These are phyloP conservation scores for Drosophila fungiperda DNA, from an alignment of 2,888 invertebrate genomes.

Conservation along the genomic window DNA sequence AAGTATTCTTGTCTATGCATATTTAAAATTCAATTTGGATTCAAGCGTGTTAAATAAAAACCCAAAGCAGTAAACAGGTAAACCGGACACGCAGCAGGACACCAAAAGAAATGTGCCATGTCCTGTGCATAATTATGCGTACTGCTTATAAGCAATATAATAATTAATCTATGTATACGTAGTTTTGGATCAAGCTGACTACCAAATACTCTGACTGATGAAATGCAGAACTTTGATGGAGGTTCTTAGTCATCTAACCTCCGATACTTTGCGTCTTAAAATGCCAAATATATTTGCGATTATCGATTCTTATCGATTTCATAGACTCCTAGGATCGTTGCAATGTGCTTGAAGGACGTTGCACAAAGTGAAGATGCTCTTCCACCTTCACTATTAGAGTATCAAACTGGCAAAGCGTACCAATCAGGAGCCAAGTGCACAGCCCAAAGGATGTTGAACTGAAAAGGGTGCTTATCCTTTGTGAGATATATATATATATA, in stretches of 20 bases:
- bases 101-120: not conserved
- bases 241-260: not conserved
- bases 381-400: not conserved
- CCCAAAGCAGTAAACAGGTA: slow-evolving; percentile 33
- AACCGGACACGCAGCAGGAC: slow-evolving; percentile 9
- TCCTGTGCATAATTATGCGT: slow-evolving; percentile 14
- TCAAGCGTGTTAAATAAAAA: slow-evolving; percentile 57
- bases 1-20: slow-evolving; percentile 55
- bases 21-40: slow-evolving; percentile 78
- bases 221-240: not conserved
- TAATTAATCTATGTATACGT: slow-evolving; percentile 1
- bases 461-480: not conserved
- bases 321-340: not conserved
- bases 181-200: not conserved
- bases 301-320: not conserved
- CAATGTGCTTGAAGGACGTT: not conserved
- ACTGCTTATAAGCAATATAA: not conserved
- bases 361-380: not conserved
- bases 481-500: not conserved
- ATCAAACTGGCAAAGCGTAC: not conserved
- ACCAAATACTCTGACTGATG: not conserved
- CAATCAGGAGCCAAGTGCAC: slow-evolving; percentile 14
- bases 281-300: not conserved
- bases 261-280: not conserved
- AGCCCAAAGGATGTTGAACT: not conserved